These are phyloP conservation scores for Aphis craccivora DNA, from an alignment of 1,140 invertebrate species.

Conservation along the genomic window DNA sequence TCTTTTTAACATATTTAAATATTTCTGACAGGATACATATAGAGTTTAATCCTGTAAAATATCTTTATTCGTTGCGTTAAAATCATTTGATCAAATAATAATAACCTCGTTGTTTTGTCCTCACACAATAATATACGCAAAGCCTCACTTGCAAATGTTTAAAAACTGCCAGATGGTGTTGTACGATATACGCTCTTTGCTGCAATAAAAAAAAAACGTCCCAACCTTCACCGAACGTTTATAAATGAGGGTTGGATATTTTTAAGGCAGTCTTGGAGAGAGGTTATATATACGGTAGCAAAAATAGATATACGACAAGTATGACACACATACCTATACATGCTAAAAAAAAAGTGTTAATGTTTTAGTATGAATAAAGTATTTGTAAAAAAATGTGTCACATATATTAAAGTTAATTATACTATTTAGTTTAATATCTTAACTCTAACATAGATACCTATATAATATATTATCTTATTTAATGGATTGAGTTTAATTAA, in stretches of 20 bases:
- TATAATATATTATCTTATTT: too few relatives aligned
- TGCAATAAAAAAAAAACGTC: background rate
- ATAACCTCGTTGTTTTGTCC: background rate
- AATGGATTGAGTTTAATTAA: too few relatives aligned
- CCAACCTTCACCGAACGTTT: background rate
- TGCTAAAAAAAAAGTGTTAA: background rate
- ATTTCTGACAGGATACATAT: background rate
- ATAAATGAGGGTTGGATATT: background rate
- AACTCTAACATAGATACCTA: too few relatives aligned
- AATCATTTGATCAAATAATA: background rate
- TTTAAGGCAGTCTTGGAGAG: background rate
- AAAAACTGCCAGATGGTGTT: conserved; percentile 34
- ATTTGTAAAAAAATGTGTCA: too few relatives aligned
- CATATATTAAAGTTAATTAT: too few relatives aligned
- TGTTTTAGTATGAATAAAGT: too few relatives aligned
- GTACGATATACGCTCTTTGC: too few relatives aligned
- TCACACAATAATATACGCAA: background rate
- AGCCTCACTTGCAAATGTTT: background rate
- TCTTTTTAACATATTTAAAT: background rate
- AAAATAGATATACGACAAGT: background rate
- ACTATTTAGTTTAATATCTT: too few relatives aligned
- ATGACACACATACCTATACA: background rate
- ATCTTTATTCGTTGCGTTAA: background rate
- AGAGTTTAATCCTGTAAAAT: background rate
- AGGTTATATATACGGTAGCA: too few relatives aligned